Percentiles rank a stretch among this genome's conserved stretches.
Conservation (phyloP, 2,797 vertebrate species). For the Paguma larvata region DNA sequence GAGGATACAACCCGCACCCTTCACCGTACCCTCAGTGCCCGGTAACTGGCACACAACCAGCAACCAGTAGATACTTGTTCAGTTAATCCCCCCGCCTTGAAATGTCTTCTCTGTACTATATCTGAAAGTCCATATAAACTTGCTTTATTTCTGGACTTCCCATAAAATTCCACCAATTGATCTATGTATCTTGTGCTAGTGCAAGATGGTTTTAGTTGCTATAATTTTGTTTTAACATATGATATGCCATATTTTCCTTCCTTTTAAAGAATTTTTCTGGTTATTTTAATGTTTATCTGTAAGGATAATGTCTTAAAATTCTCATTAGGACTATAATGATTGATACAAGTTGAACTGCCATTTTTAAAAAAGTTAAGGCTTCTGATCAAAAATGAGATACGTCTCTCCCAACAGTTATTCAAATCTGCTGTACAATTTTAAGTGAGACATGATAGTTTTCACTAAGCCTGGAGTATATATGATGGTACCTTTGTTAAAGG, state of each 20-base stretch:
- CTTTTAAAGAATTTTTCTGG: neutral
- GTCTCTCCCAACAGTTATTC: neutral
- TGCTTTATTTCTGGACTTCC: slow-evolving; percentile 21
- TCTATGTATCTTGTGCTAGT: neutral
- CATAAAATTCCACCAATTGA: neutral
- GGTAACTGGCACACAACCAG: neutral
- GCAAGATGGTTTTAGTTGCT: neutral
- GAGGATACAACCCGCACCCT: neutral
- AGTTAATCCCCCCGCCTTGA: neutral
- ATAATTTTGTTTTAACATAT: slow-evolving; percentile 43
- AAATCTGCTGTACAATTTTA: slow-evolving; percentile 18
- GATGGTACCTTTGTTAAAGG: neutral
- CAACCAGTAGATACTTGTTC: neutral
- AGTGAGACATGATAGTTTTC: neutral
- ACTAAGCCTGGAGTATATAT: neutral
- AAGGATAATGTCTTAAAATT: neutral
- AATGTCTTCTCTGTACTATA: neutral
- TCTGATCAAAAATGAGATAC: neutral
- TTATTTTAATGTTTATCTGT: slow-evolving; percentile 17
- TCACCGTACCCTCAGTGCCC: neutral
- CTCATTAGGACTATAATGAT: neutral
- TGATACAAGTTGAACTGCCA: neutral
- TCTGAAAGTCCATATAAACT: neutral
- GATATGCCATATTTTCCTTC: neutral
- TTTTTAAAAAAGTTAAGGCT: slow-evolving; percentile 12